Percentiles rank a stretch among this genome's conserved stretches.
These are phyloP conservation scores for Zophobas atratus DNA, from an alignment of 1,140 invertebrate genomes.

Conservation along the genomic window DNA sequence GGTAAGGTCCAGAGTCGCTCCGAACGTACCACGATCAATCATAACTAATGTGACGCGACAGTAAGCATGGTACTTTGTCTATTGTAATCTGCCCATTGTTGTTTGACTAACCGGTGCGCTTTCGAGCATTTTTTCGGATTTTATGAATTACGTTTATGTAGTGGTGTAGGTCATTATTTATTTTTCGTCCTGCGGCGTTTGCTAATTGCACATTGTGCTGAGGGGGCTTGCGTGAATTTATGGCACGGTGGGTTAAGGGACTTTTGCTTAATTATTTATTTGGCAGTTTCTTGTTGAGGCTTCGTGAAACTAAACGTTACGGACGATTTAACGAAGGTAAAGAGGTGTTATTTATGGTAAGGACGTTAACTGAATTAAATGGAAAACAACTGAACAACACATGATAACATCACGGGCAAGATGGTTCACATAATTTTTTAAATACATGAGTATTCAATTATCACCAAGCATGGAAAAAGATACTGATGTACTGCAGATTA, in stretches of 20 bases:
- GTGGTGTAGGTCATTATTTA: conserved; percentile 48
- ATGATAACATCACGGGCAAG: too few species aligned
- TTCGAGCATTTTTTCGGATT: conserved; percentile 55
- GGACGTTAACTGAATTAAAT: too few species aligned
- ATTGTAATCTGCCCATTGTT: conserved; percentile 66
- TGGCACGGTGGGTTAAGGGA: not conserved
- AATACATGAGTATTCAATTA: too few species aligned
- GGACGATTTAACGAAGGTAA: too few species aligned
- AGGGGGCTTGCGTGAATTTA: conserved; percentile 17
- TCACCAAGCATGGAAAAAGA: too few species aligned
- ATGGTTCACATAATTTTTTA: too few species aligned
- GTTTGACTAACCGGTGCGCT: conserved; percentile 57
- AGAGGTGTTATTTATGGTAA: too few species aligned
- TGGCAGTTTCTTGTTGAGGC: not conserved
- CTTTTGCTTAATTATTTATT: conserved; percentile 15
- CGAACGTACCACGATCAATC: conserved; percentile 59
- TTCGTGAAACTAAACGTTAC: too few species aligned
- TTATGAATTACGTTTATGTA: conserved; percentile 55
- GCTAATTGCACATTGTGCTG: conserved; percentile 31
- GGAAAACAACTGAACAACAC: too few species aligned
- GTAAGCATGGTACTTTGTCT: conserved; percentile 65
- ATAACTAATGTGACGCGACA: conserved; percentile 66
- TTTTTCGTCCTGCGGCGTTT: conserved; percentile 27
- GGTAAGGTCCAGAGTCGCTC: conserved; percentile 51
- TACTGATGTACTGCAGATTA: too few species aligned